Conservation (phyloP, 2,888 invertebrate species). For the Anodontia alba region DNA sequence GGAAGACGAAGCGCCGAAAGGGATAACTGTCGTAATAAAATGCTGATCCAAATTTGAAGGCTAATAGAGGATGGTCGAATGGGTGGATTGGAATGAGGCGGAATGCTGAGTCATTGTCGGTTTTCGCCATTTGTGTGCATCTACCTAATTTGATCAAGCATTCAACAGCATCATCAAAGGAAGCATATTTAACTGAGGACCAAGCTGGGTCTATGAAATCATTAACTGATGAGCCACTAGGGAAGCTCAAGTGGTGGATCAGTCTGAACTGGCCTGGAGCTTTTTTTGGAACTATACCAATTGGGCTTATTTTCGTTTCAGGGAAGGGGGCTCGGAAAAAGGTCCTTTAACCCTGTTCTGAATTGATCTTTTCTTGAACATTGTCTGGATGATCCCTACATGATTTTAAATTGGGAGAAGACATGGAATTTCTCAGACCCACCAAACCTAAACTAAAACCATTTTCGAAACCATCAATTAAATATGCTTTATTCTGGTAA, state of each 20-base stretch:
- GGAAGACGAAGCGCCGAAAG: conserved; percentile 51
- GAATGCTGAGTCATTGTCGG: conserved; percentile 53
- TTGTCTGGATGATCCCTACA: conserved; percentile 13
- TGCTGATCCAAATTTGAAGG: conserved; percentile 28
- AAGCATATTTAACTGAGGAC: conserved; percentile 28
- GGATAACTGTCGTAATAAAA: conserved; percentile 49
- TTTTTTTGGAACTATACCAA: conserved; percentile 46
- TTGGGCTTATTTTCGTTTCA: conserved; percentile 28
- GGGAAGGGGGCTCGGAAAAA: conserved; percentile 23
- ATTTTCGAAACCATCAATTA: conserved; percentile 14
- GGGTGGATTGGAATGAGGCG: conserved; percentile 47
- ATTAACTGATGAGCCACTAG: conserved; percentile 40
- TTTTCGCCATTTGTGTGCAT: conserved; percentile 31
- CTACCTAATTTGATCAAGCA: conserved; percentile 6
- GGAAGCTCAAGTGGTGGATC: conserved; percentile 51
- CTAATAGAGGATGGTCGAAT: conserved; percentile 46
- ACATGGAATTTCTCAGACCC: not conserved
- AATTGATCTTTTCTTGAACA: conserved; percentile 15
- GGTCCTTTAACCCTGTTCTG: conserved; percentile 31
- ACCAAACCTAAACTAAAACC: conserved; percentile 28
- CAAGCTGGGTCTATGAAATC: conserved; percentile 36
- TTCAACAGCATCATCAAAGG: conserved; percentile 42
- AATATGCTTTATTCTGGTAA: not conserved
- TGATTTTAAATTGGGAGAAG: conserved; percentile 26
- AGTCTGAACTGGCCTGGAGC: conserved; percentile 30